Conservation (phyloP, 2,888 invertebrate genomes). For the Brachypalpus laphriformis region DNA sequence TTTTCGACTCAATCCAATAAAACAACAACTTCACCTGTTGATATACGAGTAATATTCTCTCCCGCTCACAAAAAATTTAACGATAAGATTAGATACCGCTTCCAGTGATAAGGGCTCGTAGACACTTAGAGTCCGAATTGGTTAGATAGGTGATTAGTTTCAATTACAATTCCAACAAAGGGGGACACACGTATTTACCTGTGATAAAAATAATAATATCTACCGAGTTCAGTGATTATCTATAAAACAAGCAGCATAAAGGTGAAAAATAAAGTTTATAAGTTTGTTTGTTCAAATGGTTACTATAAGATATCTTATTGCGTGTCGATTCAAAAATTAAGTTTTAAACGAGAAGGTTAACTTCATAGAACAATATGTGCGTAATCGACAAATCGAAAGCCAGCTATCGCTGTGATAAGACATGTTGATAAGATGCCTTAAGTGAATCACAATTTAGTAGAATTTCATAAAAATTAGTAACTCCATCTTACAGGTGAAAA, state of each 20-base stretch:
- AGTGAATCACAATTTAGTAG: slow-evolving; percentile 55
- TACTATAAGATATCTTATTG: neutral
- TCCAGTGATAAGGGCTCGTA: slow-evolving; percentile 27
- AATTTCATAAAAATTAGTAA: slow-evolving; percentile 1
- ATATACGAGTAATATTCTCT: neutral
- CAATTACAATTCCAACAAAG: slow-evolving; percentile 2
- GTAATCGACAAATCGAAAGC: slow-evolving; percentile 34
- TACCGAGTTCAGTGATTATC: neutral
- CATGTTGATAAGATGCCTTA: slow-evolving; percentile 21
- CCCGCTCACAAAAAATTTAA: neutral
- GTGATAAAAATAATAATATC: slow-evolving; percentile 16
- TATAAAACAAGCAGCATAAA: neutral
- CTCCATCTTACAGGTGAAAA: slow-evolving; percentile 36
- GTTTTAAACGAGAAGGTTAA: neutral
- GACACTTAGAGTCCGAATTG: slow-evolving; percentile 1
- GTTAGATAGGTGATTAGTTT: slow-evolving; percentile 47
- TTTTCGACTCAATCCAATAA: no score
- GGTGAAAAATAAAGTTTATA: slow-evolving; percentile 5
- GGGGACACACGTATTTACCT: neutral
- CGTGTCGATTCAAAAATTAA: neutral
- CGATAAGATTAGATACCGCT: slow-evolving; percentile 61
- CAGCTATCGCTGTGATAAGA: slow-evolving; percentile 41
- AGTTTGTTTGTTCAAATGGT: neutral
- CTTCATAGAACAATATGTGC: slow-evolving; percentile 19
- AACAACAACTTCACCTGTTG: slow-evolving; percentile 10